phyloP scores from a whole-genome alignment of 1,140 invertebrate genomes.

The Ceratitis capitata region DNA sequence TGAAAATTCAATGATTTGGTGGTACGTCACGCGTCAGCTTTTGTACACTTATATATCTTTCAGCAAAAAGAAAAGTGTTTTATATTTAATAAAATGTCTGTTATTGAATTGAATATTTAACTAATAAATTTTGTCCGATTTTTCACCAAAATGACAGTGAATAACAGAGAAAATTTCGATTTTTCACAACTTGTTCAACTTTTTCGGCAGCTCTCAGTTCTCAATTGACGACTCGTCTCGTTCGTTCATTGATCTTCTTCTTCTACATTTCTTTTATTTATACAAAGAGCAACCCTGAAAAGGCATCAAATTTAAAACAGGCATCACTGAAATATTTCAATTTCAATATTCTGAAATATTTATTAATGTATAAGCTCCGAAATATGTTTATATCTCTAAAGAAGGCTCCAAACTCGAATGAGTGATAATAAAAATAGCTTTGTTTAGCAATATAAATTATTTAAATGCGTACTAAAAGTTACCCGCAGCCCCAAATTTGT shows the following conservation, averaged over 20 bases:
- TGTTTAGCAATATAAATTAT: too few relatives aligned
- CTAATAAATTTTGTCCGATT: slow-evolving; percentile 6
- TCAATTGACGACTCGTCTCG: neutral
- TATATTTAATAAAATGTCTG: neutral
- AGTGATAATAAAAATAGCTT: too few relatives aligned
- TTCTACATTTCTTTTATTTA: neutral
- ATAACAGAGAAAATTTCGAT: neutral
- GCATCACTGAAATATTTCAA: slow-evolving; percentile 17
- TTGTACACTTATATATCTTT: neutral
- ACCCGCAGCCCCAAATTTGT: neutral
- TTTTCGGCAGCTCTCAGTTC: neutral
- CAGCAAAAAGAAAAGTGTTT: too few relatives aligned
- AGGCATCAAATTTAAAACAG: neutral
- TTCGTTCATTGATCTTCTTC: neutral
- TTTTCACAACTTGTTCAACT: slow-evolving; percentile 2
- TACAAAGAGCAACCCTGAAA: neutral
- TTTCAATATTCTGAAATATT: too few relatives aligned
- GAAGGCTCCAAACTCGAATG: too few relatives aligned
- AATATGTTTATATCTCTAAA: too few relatives aligned
- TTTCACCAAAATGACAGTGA: neutral
- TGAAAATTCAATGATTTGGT: neutral
- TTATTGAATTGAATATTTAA: neutral
- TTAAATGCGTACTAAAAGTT: neutral
- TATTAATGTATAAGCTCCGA: too few relatives aligned
- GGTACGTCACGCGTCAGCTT: neutral